phyloP scores from a whole-genome alignment of 2,888 invertebrate species.

The Stenichneumon culpator region DNA sequence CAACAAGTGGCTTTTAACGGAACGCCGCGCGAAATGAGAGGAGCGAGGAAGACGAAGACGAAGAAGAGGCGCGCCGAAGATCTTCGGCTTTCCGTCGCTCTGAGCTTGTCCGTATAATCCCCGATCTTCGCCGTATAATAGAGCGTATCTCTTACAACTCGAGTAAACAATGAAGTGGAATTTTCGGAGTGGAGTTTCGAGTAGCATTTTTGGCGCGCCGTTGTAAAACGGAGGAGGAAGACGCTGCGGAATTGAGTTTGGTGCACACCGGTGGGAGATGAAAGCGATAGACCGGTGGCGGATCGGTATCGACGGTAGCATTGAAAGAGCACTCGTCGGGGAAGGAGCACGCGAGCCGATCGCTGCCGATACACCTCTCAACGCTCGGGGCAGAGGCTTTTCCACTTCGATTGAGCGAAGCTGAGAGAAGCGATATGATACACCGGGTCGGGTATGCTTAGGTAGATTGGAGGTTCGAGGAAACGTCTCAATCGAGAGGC shows the following conservation, averaged over 20 bases:
- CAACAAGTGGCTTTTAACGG: constrained; percentile 83
- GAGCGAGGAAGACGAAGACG: constrained; percentile 7
- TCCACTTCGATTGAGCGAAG: constrained; percentile 56
- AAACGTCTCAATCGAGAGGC: constrained; percentile 56
- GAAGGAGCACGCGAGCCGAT: constrained; percentile 53
- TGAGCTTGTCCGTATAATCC: background rate
- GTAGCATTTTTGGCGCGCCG: background rate
- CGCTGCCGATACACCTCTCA: constrained; percentile 39
- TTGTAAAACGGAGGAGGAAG: background rate
- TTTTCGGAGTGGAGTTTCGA: constrained; percentile 2
- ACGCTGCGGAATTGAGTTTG: background rate
- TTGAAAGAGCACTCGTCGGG: constrained; percentile 54
- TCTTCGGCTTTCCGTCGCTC: constrained; percentile 51
- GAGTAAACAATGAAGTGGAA: constrained; percentile 62
- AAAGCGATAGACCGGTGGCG: constrained; percentile 60
- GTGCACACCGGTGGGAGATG: constrained; percentile 60
- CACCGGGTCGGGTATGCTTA: constrained; percentile 50
- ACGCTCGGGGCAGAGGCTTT: constrained; percentile 61
- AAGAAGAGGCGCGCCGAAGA: constrained; percentile 5
- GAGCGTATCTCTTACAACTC: constrained; percentile 56
- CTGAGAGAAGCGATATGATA: constrained; percentile 52
- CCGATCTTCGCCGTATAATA: background rate
- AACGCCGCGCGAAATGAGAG: constrained; percentile 68
- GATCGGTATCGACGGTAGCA: constrained; percentile 1
- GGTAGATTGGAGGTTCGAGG: constrained; percentile 39